Base-by-base conservation (phyloP, 2,113 vertebrate genomes). In the Tragelaphus buxtoni region DNA sequence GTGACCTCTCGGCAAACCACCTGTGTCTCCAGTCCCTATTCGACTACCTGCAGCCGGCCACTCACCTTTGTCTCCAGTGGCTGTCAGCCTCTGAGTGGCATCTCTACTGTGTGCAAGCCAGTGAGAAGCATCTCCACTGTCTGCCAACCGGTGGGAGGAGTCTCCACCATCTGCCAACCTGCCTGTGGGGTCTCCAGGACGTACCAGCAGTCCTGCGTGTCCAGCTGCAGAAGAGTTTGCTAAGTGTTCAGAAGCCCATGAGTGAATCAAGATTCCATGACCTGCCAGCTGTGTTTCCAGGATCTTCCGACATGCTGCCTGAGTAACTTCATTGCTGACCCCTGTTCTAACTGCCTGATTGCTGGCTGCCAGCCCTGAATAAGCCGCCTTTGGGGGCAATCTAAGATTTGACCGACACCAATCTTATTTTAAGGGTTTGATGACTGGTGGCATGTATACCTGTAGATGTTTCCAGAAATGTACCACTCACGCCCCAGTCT, bases 21-120 rank as follows among this genome's bases (percentile, higher is more conserved):
- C 88, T 94, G 98, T 39, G 88, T 96, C 85, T 95, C 98, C 53
- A 97, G 90, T 32, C 88, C 98, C 53, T 97, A 94, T 53, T 95
- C 97, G 3, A 72, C 76, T 5, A 14, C 97, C 93, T 96, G 49
- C 65, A 97, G 84, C 88, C 94, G 95, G 77, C 98, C 96, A 0
- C 4, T 97, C 94, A 91, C 83, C 82, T 97, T 98, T 30, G 88
- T 96, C 61, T 86, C 97, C 35, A 47, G 90, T 8, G 85, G 94
- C 53, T 97, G 97, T 76, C 97, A 85, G 85, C 63, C 97, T 11
- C 2, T 82, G 85, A 84, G 69, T 1, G 69, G 90, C n/a, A 26
- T 56, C 91, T 79, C 95, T 9, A 79, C 28, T 16, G 85, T 51
- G 32, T 95, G 60, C 60, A 90, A 85, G 4, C 63, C 93, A 18